These are phyloP conservation scores for Drosophila infuscata DNA, from an alignment of 2,888 invertebrate genomes.

Conservation along the genomic window DNA sequence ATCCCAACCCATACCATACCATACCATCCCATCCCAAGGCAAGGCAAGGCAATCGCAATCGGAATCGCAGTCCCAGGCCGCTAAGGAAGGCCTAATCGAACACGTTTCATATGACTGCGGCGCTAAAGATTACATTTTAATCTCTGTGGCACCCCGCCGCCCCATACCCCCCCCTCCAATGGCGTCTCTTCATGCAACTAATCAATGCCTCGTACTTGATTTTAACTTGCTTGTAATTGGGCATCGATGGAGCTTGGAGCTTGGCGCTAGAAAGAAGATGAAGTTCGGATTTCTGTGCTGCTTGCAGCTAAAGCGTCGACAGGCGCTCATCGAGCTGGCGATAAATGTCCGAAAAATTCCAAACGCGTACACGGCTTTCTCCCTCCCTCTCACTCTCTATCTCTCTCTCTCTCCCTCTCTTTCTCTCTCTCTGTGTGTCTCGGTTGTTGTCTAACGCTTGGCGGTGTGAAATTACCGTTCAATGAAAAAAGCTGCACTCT, in stretches of 20 bases:
- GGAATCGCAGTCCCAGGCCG: constrained; percentile 31
- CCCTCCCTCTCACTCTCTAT: neutral
- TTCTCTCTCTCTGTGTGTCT: neutral
- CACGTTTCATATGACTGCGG: constrained; percentile 79
- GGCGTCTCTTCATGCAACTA: constrained; percentile 56
- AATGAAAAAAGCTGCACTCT: constrained; percentile 71
- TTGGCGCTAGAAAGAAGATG: constrained; percentile 50
- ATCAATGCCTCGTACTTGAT: constrained; percentile 80
- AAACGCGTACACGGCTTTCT: constrained; percentile 63
- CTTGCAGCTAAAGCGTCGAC: constrained; percentile 54
- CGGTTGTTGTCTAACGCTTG: constrained; percentile 32
- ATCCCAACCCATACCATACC: neutral
- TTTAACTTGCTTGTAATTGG: constrained; percentile 80
- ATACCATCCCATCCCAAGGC: neutral
- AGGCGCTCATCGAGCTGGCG: constrained; percentile 51
- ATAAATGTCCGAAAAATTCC: constrained; percentile 76
- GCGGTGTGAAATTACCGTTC: constrained; percentile 80
- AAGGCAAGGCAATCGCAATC: constrained; percentile 27
- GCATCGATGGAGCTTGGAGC: constrained; percentile 62
- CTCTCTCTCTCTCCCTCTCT: neutral
- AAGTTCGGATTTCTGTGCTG: constrained; percentile 36
- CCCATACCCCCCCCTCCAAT: neutral
- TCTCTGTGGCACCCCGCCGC: constrained; percentile 49
- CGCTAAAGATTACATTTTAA: constrained; percentile 80
- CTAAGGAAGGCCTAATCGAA: constrained; percentile 72